Evolutionary conservation across 1,140 invertebrate genomes (phyloP), one percentile per base, ranked within the genome.

Genomic region (Sinella curviseta): DNA sequence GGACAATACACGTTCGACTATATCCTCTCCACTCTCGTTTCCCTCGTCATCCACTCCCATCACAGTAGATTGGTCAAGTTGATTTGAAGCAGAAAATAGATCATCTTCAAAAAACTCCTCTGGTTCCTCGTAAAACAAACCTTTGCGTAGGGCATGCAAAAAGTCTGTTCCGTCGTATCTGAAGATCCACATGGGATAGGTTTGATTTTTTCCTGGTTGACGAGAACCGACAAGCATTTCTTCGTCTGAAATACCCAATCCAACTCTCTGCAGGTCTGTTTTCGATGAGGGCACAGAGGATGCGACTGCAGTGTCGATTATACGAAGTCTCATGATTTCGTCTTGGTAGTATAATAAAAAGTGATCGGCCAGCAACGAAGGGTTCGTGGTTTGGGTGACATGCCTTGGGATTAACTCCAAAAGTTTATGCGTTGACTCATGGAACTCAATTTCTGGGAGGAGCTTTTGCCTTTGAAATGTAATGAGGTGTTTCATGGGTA

Each of bases 91-190:
- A 3, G 65, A 54, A 48, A 75, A 75, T n/a, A 75, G 39, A 48
- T 75, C 74, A 14, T 75, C 74, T 48, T 75, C 74, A 75, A 75
- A 75, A 48, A 48, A 75, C 26, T 75, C 74, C 24, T 75, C 74
- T 2, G 74, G 74, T 39, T 75, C 74, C 39, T 75, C 74, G 2
- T 36, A 26, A 12, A 75, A 39, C 2, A 31, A 57, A 17, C 74
- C 73, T 0, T 60, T 34, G 16, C 78, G 34, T 65, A 34, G 28
- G 34, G 48, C 73, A 79, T 70, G 65, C 12, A 70, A 33, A 70
- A 75, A 36, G 24, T 79, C 78, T 2, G 78, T 60, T 24, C 78
- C 78, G 34, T 79, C 73, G 33, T 79, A 79, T 24, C 34, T 35
- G 26, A 35, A 36, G 34, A 33, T 0, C 78, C 78, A 76, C 30